phyloP scores from a whole-genome alignment of 1,140 invertebrate genomes.

The Tetramorium alpestre region DNA sequence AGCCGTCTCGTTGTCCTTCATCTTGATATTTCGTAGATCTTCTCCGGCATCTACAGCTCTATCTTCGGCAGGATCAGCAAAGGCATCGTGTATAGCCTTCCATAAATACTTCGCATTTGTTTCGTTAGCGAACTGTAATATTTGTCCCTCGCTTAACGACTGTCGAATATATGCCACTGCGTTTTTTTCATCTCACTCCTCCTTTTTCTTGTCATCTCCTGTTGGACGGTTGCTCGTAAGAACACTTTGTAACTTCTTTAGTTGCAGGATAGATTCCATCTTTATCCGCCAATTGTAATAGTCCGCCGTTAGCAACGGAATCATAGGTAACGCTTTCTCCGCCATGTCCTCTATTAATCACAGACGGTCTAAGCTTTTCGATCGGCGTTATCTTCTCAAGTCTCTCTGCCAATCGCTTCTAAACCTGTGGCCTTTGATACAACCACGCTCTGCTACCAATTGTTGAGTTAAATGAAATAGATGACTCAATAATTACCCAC shows the following conservation, averaged over 20 bases:
- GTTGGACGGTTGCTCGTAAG: neutral
- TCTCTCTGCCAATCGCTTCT: no score
- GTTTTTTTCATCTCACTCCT: neutral
- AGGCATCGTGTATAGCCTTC: neutral
- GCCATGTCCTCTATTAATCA: no score
- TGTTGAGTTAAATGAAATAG: no score
- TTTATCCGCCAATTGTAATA: neutral
- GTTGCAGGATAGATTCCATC: slow-evolving; percentile 3
- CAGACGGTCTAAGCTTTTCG: no score
- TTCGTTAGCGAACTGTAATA: neutral
- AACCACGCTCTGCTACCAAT: no score
- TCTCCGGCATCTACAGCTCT: neutral
- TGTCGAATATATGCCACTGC: neutral
- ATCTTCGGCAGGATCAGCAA: neutral
- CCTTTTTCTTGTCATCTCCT: neutral
- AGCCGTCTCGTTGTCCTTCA: neutral
- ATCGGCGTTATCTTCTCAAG: no score
- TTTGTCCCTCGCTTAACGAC: neutral
- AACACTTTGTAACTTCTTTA: neutral
- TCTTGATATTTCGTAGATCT: neutral
- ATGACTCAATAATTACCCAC: no score
- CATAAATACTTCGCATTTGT: neutral
- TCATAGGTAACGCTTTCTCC: no score
- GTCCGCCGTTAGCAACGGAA: no score
- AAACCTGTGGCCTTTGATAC: no score